Conservation (phyloP, 2,113 vertebrate genomes). For the Macrotis lagotis region DNA sequence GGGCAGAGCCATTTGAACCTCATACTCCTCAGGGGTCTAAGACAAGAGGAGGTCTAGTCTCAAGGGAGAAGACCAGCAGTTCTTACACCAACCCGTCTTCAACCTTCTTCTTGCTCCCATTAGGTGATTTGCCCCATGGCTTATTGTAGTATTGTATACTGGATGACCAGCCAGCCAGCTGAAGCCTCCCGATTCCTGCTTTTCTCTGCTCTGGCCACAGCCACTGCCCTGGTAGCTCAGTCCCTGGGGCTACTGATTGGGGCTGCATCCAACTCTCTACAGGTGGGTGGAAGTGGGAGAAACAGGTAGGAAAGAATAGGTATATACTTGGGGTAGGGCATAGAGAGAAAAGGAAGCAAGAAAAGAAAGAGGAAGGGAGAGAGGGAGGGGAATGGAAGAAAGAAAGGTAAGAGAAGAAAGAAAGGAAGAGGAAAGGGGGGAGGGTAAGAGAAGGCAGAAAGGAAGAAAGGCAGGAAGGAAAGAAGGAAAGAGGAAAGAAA, state of each 20-base stretch:
- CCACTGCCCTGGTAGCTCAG: slow-evolving; percentile 95
- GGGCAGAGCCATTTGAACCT: background rate
- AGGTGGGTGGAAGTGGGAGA: slow-evolving; percentile 84
- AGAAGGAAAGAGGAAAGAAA: background rate
- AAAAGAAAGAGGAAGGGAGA: background rate
- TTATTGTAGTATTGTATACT: slow-evolving; percentile 99
- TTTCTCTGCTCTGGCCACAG: slow-evolving; percentile 94
- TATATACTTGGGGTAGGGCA: accelerated
- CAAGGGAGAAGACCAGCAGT: background rate
- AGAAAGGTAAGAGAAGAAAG: background rate
- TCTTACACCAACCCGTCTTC: background rate
- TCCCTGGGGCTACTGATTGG: slow-evolving; percentile 96
- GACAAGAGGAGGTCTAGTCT: background rate
- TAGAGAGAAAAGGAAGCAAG: background rate
- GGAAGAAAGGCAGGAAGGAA: background rate
- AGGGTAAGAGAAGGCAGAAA: background rate
- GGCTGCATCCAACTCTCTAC: slow-evolving; percentile 95
- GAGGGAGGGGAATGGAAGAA: background rate
- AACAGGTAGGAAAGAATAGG: accelerated
- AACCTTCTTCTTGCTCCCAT: background rate
- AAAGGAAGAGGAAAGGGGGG: no score
- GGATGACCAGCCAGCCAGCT: slow-evolving; percentile 98
- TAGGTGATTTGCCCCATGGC: slow-evolving; percentile 95
- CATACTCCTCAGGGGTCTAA: no score
- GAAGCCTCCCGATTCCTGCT: slow-evolving; percentile 94